Conservation (phyloP, 1,140 invertebrate species). For the Cepaea nemoralis region DNA sequence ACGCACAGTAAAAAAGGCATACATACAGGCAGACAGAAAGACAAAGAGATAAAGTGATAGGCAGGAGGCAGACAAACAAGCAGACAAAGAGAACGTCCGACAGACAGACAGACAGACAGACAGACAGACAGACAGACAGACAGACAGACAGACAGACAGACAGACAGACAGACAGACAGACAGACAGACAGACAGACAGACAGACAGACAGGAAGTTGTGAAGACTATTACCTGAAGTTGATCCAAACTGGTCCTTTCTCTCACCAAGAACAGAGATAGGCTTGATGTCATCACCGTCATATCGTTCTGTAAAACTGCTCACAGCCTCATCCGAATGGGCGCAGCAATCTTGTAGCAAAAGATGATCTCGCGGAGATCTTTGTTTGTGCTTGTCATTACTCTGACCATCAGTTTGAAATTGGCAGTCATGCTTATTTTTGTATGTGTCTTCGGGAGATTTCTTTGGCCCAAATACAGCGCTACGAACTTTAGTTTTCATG, state of each 20-base stretch:
- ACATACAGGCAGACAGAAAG: no score
- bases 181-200: no score
- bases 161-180: no score
- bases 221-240: neutral
- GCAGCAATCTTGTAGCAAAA: neutral
- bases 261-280: neutral
- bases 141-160: no score
- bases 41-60: neutral
- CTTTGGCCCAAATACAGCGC: neutral
- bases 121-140: neutral
- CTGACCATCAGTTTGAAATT: neutral
- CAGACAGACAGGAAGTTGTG: no score
- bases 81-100: neutral
- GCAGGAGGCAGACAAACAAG: neutral
- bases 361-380: neutral
- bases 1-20: no score
- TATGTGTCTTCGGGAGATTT: neutral
- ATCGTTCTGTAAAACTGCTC: neutral
- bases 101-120: neutral
- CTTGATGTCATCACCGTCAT: neutral
- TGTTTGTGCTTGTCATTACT: neutral
- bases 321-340: neutral
- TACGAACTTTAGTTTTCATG: neutral
- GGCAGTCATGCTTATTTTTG: no score
- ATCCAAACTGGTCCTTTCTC: neutral